Base-by-base conservation (phyloP, 2,888 invertebrate species). In the Dermolepida albohirtum region DNA sequence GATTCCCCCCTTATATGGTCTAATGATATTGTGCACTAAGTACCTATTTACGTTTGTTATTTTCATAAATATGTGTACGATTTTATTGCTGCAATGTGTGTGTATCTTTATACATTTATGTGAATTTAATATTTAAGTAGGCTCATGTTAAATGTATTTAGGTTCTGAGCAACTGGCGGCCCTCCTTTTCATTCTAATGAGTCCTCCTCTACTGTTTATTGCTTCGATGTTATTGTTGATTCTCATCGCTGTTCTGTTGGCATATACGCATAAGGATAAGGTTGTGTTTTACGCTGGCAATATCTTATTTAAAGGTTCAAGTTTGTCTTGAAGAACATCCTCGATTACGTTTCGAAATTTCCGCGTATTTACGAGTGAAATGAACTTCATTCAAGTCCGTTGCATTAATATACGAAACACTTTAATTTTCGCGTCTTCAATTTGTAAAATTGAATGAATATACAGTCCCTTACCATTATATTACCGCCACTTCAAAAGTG, bases 11-110 rank as follows among this genome's bases (percentile, higher is more conserved):
- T 39, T 73, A 70, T 71, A 73, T 52, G 71, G 73, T 29, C 57
- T 67, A 70, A 72, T 68, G 72, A 67, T 71, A 71, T 43, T 29
- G 57, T 57, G 57, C 57, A 67, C 64, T 67, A 71, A 73, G 70
- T 70, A 70, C 65, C 70, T 67, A 68, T 64, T 73, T 72, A 72
- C 68, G 72, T 72, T 62, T 70, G 68, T 70, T 68, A 69, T 57
- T 50, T 71, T 34, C 34, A 34, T 34, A 34, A 34, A 34, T 69
- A 72, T 71, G 68, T 70, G 70, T 68, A 66, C 69, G 27, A 64
- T 64, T 54, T 54, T 64, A 54, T 54, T 64, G 64, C 64, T 11
- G 52, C 44, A 34, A 64, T 64, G 52, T 43, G 34, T 1, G 6
- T 34, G 34, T 7, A 34, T 34, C 34, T 34, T 34, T 34, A 34